Evolutionary conservation across 2,113 vertebrate genomes (phyloP), one percentile per base, ranked within the genome.

Genomic region (Todiramphus chloris): DNA sequence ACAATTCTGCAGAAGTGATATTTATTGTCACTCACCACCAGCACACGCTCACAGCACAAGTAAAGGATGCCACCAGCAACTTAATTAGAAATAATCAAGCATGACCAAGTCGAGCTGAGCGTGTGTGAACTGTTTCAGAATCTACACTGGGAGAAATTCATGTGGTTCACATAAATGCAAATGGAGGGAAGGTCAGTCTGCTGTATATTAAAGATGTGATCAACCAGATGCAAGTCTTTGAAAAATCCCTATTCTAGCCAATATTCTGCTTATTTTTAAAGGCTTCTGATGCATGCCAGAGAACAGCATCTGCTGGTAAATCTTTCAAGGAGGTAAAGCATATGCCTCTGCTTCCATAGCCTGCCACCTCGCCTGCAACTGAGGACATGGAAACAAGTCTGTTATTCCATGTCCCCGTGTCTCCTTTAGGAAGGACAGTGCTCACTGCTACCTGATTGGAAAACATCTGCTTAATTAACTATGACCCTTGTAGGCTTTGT

Each of bases 181-280:
- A 1, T 5, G 23, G 41, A 46, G 92, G 43, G 21, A 77, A 93
- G 66, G 44, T 66, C 44, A 69, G 60, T 41, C 66, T 92, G 70
- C 50, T 91, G 6, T 24, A 6, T 55, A 58, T 89, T 76, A 75
- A 75, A 75, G 69, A 91, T 1, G 16, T 27, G 53, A 92, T 68
- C 39, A 89, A 69, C 28, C 51, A 53, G 17, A 27, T 24, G 44
- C 28, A 66, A 87, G n/a, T 24, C 55, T 92, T 70, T 13, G 25
- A 84, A 67, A 96, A 96, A 91, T 50, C 75, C 9, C 77, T 24
- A 11, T 10, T 46, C 44, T 15, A 92, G 90, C 53, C 66, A 87
- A 72, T 79, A 84, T 92, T 93, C 89, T 89, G 86, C 41, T 87
- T 85, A 66, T 62, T 94, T 96, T 96, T 94, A 87, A 96, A 69